Base-by-base conservation (phyloP, 2,797 vertebrate species). In the Pelodytes ibericus region DNA sequence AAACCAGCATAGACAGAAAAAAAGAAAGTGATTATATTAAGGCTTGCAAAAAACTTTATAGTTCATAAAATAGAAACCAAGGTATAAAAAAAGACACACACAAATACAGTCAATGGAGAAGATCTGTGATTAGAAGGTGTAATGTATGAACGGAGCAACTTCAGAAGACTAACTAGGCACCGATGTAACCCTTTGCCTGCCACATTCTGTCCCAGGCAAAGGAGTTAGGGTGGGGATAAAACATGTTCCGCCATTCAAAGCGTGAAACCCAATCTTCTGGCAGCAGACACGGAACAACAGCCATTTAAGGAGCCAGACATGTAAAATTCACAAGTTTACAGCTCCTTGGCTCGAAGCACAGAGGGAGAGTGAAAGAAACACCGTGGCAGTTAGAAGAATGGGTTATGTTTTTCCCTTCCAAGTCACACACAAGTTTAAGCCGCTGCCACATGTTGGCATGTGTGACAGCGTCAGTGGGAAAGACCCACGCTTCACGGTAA, bases 351-450 rank as follows among this genome's bases (percentile, higher is more conserved):
- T 58, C 53, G 20, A 10, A 57, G 33, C n/a, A 20, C 9, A 56
- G 68, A 58, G 33, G 24, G 49, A 65, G 18, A 49, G 33, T 16
- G 61, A 51, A 49, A 77, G 59, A 26, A 18, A 77, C 18, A 44
- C 20, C 60, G 10, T 20, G 5, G 33, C 68, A 18, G 26, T 25
- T 44, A 41, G 18, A 59, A 4, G 53, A 22, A 58, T 63, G 65
- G 61, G 22, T 26, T n/a, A n/a, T 11, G 26, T 9, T 47, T 65
- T 74, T 33, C 41, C 49, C 33, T 18, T 77, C 68, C 60, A 77
- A 77, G 75, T 71, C 68, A 77, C 74, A 77, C 60, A 65, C 61
- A 24, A 51, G 24, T 11, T 8, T 71, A 70, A 70, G 18, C 66
- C n/a, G 24, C 24, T 1, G 29, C 13, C 59, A 25, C 67, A 63